Base-by-base conservation (phyloP, 2,888 invertebrate genomes). In the Thymelicus acteon region DNA sequence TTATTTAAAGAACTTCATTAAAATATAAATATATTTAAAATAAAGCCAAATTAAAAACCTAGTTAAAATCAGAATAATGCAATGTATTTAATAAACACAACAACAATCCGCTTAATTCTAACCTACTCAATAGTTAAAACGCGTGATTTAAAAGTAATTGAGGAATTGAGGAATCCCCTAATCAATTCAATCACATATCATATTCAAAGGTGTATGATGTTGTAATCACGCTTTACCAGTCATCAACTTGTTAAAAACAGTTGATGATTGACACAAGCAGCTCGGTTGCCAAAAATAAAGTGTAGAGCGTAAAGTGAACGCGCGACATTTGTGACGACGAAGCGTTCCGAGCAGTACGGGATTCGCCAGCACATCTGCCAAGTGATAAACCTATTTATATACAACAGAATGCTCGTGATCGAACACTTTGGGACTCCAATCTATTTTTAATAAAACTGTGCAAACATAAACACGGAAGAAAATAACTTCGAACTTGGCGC, bases 391-490 rank as follows among this genome's bases (percentile, higher is more conserved):
- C 82, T 93, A 92, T 88, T 85, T 87, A 85, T 91, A 90, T 78
- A 79, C 80, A 78, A 81, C 86, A 88, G 85, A 89, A 88, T 88
- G 89, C 92, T 90, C 91, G 91, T 92, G 92, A 90, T 89, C 88
- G 75, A 82, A 83, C 83, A 87, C 87, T 91, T 87, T 80, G 82
- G 85, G 78, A 85, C 80, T 83, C 82, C 75, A 72, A 70, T 79
- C 84, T 92, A 89, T 90, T 91, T 88, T 85, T 77, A 85, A 84
- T 78, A 86, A 40, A 83, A 79, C 67, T 79, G 75, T 76, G 77
- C 74, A 73, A 78, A 85, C 76, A 84, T 85, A 83, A 85, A 85
- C 81, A 80, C 84, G 85, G 83, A 86, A 86, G 79, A 80, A 70
- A 73, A 68, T 63, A 68, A 57, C 47, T 44, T 52, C 39, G 48